These are phyloP conservation scores for Drosophila demipolita DNA, from an alignment of 2,888 invertebrate species.

Conservation along the genomic window DNA sequence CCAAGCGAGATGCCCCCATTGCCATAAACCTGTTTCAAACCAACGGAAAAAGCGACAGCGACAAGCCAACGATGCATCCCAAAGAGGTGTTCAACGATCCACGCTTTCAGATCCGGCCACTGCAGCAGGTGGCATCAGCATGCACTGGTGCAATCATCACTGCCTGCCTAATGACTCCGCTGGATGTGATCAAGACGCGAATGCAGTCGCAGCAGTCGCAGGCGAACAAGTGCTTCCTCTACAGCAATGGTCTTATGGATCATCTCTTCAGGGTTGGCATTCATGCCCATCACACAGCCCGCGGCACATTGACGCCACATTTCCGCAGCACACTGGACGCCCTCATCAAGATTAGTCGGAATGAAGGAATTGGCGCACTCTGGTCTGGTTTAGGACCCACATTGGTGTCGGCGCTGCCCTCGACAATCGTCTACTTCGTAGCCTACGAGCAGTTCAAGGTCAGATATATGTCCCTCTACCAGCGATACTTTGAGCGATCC, in stretches of 20 bases:
- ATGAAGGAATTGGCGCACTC: constrained; percentile 95
- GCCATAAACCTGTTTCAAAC: neutral
- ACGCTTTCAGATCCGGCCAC: constrained; percentile 87
- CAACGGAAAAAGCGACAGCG: neutral
- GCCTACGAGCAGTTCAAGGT: constrained; percentile 96
- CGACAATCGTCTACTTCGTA: constrained; percentile 98
- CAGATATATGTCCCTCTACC: constrained; percentile 86
- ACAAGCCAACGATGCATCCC: neutral
- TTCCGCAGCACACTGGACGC: constrained; percentile 96
- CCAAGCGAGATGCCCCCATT: constrained; percentile 30
- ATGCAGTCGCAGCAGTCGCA: constrained; percentile 97
- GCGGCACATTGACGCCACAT: constrained; percentile 84
- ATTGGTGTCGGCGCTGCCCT: constrained; percentile 96
- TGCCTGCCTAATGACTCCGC: constrained; percentile 96
- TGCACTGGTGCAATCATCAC: constrained; percentile 94
- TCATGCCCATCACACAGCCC: constrained; percentile 48
- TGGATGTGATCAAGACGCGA: constrained; percentile 99
- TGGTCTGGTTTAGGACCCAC: constrained; percentile 99
- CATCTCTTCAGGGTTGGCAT: constrained; percentile 95
- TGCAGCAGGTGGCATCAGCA: constrained; percentile 84
- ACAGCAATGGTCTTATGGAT: constrained; percentile 99
- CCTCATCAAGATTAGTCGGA: constrained; percentile 94
- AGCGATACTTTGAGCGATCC: constrained; percentile 46
- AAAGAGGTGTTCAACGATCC: constrained; percentile 87
- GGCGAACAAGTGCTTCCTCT: constrained; percentile 95